phyloP scores from a whole-genome alignment of 2,113 vertebrate species.

The Labeo rohita region DNA sequence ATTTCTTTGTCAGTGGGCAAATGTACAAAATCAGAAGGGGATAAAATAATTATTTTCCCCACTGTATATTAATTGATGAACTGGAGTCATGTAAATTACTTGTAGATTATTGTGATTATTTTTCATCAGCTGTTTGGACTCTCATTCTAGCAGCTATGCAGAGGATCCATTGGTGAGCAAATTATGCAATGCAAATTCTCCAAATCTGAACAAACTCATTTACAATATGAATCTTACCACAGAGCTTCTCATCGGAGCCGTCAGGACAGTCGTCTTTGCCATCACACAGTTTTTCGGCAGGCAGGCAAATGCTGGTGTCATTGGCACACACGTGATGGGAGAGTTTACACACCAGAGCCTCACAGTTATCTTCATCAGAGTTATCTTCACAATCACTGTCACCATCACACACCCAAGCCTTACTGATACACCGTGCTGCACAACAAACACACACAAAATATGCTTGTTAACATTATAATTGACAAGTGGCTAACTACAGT shows the following conservation, averaged over 20 bases:
- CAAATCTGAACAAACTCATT: too few species aligned
- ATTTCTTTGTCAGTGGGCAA: too few species aligned
- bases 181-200: too few species aligned
- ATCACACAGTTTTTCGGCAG: conserved; percentile 90
- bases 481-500: not conserved
- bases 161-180: too few species aligned
- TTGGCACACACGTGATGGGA: conserved; percentile 94
- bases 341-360: conserved; percentile 90
- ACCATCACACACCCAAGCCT: conserved; percentile 96
- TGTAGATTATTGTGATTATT: too few species aligned
- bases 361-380: conserved; percentile 95
- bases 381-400: conserved; percentile 97
- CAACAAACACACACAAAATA: not conserved
- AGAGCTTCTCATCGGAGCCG: conserved; percentile 92
- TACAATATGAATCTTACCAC: conserved; percentile 75
- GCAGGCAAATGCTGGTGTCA: conserved; percentile 90
- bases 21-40: too few species aligned
- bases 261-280: conserved; percentile 90
- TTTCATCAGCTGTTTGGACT: too few species aligned
- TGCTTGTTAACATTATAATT: not conserved
- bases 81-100: too few species aligned
- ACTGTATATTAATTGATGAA: too few species aligned
- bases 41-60: too few species aligned
- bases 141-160: too few species aligned
- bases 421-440: conserved; percentile 93